Evolutionary conservation across 2,113 vertebrate genomes (phyloP).

Genomic region (Cisticola juncidis): DNA sequence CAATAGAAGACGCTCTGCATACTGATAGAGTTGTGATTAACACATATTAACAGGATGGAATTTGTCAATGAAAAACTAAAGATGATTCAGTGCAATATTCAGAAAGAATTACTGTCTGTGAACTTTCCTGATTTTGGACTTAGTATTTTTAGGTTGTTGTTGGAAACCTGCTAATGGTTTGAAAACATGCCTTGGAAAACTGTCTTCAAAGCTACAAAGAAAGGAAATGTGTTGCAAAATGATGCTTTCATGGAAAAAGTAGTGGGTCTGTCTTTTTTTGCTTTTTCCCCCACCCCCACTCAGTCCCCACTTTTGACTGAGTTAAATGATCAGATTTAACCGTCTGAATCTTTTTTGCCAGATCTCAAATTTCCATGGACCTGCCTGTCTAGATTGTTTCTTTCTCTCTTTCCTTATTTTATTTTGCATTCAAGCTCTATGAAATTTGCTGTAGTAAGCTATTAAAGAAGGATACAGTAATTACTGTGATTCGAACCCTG

Average conservation of each 20-base stretch:
- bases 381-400: not conserved
- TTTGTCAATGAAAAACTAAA: slow-evolving; percentile 31
- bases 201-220: not conserved
- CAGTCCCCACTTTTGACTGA: not conserved
- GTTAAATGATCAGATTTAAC: not conserved
- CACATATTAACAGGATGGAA: slow-evolving; percentile 6
- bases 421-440: not conserved
- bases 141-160: not conserved
- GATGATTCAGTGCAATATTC: not conserved
- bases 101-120: not conserved
- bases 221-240: not conserved
- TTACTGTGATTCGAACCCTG: not conserved
- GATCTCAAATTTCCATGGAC: not conserved
- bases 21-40: slow-evolving; percentile 49
- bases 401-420: not conserved
- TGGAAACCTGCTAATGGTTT: not conserved
- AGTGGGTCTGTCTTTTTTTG: not conserved
- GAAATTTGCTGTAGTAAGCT: not conserved
- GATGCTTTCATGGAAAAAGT: not conserved
- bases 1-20: slow-evolving; percentile 28
- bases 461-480: not conserved
- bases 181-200: not conserved
- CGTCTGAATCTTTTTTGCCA: not conserved
- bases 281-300: not conserved
- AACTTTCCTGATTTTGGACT: not conserved